Evolutionary conservation across 2,113 vertebrate species (phyloP), one percentile per base, ranked within the genome.

Genomic region (Synodontis membranacea): DNA sequence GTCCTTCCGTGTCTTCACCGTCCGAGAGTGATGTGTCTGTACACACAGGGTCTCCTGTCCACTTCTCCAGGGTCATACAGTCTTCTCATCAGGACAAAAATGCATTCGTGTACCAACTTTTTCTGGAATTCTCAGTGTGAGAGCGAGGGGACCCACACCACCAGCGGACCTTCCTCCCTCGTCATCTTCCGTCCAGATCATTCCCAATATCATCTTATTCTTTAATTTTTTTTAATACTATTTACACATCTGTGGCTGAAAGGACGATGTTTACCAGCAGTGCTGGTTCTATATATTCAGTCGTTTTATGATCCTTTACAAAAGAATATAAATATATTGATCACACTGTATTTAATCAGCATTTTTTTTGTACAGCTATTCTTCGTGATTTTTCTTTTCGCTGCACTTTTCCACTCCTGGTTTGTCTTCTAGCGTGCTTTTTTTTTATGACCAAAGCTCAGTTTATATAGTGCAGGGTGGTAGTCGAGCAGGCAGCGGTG

Each of bases 331-430:
- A 80, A 80, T 74, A 56, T 95, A 93, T 89, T 89, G 93, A 92
- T 91, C 90, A 93, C 93, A 94, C 91, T 94, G 92, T 95, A 92
- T 95, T 93, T 94, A 93, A 94, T 94, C 94, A 87, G 8, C 2
- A 9, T 39, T 58, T 80, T 25, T 91, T 91, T 82, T 95, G 93
- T 95, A 94, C 92, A 95, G 90, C 92, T 92, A 87, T 91, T 50
- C 44, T 90, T 89, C 88, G 70, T 83, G 88, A 87, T 86, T 75
- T 62, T 80, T 85, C 75, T 84, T 90, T 88, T 66, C 89, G 87
- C 88, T 87, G 88, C 86, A 84, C 83, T 89, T 86, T 75, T 46
- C 25, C 15, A 52, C 81, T 80, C 23, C 56, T 12, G 48, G 66
- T 34, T 52, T 48, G 25, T 25, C 19, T 78, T 62, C 17, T 14